Percentiles rank a stretch among this genome's conserved stretches.
These are phyloP conservation scores for Sinohyriopsis cumingii DNA, from an alignment of 2,888 invertebrate species.

Conservation along the genomic window DNA sequence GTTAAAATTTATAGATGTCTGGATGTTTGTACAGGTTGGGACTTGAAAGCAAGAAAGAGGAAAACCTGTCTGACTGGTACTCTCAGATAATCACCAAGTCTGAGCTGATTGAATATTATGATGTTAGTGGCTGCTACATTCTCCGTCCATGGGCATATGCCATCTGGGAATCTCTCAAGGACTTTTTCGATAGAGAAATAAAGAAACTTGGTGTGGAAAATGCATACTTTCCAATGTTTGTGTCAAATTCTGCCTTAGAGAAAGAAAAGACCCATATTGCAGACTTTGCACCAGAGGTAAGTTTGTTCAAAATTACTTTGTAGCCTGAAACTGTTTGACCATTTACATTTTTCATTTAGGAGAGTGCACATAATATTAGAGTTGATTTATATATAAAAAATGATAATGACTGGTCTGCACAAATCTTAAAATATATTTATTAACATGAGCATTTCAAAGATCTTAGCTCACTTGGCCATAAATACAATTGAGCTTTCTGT, in stretches of 20 bases:
- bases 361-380: no score
- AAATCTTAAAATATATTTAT: no score
- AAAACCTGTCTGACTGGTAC: constrained; percentile 97
- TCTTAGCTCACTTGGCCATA: no score
- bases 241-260: constrained; percentile 90
- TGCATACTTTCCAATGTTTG: constrained; percentile 99
- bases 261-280: constrained; percentile 97
- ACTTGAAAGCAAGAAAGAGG: constrained; percentile 92
- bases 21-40: constrained; percentile 77
- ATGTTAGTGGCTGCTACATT: constrained; percentile 99
- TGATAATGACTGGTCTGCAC: no score
- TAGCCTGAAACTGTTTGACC: no score
- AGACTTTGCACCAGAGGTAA: constrained; percentile 98
- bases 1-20: no score
- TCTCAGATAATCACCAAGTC: constrained; percentile 90
- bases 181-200: constrained; percentile 89
- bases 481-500: no score
- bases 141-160: constrained; percentile 96
- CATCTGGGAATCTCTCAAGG: constrained; percentile 93
- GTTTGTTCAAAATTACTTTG: neutral
- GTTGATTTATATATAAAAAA: no score
- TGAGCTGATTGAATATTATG: constrained; percentile 99
- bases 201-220: constrained; percentile 95
- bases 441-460: no score
- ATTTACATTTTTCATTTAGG: no score